Evolutionary conservation across 2,888 invertebrate species (phyloP).

Genomic region (Archips crataeganus): DNA sequence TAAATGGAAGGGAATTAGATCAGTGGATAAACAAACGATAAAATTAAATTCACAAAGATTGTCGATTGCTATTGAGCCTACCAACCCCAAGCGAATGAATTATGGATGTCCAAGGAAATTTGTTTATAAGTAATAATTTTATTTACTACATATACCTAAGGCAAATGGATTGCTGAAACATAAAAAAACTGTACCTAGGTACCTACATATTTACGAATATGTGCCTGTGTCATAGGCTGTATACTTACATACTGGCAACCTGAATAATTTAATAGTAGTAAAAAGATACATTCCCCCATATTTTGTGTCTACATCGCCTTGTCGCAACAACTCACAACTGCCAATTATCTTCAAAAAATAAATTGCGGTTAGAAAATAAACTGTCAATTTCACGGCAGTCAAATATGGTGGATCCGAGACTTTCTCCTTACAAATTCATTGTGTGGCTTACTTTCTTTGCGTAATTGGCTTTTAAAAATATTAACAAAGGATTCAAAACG

Average conservation of each 20-base stretch:
- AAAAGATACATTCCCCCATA: background rate
- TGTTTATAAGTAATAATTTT: too few species aligned
- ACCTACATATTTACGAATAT: too few species aligned
- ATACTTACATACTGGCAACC: background rate
- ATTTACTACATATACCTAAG: too few species aligned
- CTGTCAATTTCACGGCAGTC: constrained; percentile 75
- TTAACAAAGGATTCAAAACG: constrained; percentile 62
- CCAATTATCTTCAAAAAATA: constrained; percentile 58
- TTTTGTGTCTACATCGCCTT: constrained; percentile 13
- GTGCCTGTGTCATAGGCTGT: background rate
- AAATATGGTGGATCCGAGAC: constrained; percentile 63
- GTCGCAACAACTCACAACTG: constrained; percentile 39
- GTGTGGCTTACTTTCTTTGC: constrained; percentile 76
- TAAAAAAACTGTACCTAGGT: too few species aligned
- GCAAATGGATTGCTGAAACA: too few species aligned
- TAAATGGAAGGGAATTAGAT: too few species aligned
- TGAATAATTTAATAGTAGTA: background rate
- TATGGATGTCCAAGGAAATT: too few species aligned
- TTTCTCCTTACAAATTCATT: constrained; percentile 68
- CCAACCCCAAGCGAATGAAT: too few species aligned
- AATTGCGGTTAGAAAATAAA: constrained; percentile 69
- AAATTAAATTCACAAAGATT: too few species aligned
- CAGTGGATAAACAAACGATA: too few species aligned
- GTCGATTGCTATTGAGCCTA: too few species aligned
- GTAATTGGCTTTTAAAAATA: constrained; percentile 76